Evolutionary conservation across 2,113 vertebrate species (phyloP).

Genomic region (Garra rufa): DNA sequence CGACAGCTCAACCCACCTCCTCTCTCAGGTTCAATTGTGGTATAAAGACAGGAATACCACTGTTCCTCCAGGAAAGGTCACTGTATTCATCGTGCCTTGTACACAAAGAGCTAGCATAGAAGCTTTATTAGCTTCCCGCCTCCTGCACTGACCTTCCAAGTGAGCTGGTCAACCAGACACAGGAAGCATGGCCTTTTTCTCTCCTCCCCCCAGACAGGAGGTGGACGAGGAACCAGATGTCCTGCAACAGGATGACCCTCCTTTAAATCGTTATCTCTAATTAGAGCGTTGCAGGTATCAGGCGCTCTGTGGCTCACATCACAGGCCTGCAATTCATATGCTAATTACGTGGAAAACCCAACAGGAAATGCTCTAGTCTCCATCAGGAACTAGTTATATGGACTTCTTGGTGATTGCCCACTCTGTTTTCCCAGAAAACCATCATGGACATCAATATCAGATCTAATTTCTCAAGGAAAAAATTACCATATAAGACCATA

Average conservation of each 20-base stretch:
- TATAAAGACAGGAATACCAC: constrained; percentile 15
- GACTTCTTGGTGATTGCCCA: constrained; percentile 46
- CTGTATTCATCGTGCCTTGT: constrained; percentile 17
- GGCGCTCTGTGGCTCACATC: constrained; percentile 42
- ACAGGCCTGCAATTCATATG: constrained; percentile 56
- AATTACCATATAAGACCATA: too few species aligned
- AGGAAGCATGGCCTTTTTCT: constrained; percentile 53
- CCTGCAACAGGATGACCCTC: constrained; percentile 55
- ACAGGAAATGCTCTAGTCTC: constrained; percentile 52
- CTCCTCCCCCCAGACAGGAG: constrained; percentile 57
- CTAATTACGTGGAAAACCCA: constrained; percentile 53
- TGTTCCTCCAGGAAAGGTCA: constrained; percentile 23
- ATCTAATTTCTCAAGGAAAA: constrained; percentile 4
- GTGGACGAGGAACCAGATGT: constrained; percentile 60
- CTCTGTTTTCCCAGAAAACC: constrained; percentile 36
- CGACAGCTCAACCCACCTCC: neutral
- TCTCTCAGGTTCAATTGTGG: neutral
- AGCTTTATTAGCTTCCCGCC: constrained; percentile 49
- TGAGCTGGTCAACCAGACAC: constrained; percentile 22
- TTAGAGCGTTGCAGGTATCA: constrained; percentile 58
- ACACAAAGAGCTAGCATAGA: constrained; percentile 29
- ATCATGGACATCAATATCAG: constrained; percentile 14
- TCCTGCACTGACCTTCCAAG: constrained; percentile 48
- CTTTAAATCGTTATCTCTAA: constrained; percentile 59
- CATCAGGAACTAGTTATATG: constrained; percentile 50